Conservation (phyloP, 2,888 invertebrate species). For the Aleiodes testaceus region DNA sequence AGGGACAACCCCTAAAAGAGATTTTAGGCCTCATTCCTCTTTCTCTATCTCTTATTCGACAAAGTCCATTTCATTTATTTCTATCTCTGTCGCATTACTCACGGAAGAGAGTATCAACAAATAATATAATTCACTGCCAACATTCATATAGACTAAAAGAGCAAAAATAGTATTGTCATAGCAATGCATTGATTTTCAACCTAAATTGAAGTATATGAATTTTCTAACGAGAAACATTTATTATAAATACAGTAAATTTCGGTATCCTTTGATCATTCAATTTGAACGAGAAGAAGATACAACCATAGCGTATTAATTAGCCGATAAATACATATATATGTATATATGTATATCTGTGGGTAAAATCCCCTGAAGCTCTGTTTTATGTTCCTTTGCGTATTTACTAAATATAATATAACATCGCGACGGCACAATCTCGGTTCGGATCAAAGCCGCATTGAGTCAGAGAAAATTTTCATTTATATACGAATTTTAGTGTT, state of each 20-base stretch:
- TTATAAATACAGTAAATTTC: conserved; percentile 47
- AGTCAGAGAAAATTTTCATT: conserved; percentile 23
- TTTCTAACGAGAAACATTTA: conserved; percentile 53
- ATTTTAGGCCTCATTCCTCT: conserved; percentile 46
- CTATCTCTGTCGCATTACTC: conserved; percentile 18
- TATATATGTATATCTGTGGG: too few relatives aligned
- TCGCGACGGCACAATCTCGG: conserved; percentile 31
- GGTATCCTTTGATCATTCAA: conserved; percentile 54
- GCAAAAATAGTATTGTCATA: neutral
- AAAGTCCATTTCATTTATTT: conserved; percentile 29
- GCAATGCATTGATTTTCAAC: too few relatives aligned
- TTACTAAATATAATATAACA: conserved; percentile 13
- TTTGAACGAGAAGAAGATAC: conserved; percentile 47
- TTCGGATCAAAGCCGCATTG: conserved; percentile 27
- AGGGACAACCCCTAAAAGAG: conserved; percentile 51
- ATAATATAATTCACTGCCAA: neutral
- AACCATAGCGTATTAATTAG: conserved; percentile 51
- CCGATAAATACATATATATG: conserved; percentile 51
- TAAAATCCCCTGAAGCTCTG: conserved; percentile 27
- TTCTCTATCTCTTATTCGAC: conserved; percentile 33
- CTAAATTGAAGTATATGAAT: conserved; percentile 3
- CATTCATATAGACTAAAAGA: neutral
- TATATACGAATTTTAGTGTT: conserved; percentile 1
- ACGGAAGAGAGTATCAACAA: neutral
- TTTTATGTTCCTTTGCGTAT: conserved; percentile 30